Evolutionary conservation across 2,888 invertebrate genomes (phyloP).

Genomic region (Chloroclysta siterata): DNA sequence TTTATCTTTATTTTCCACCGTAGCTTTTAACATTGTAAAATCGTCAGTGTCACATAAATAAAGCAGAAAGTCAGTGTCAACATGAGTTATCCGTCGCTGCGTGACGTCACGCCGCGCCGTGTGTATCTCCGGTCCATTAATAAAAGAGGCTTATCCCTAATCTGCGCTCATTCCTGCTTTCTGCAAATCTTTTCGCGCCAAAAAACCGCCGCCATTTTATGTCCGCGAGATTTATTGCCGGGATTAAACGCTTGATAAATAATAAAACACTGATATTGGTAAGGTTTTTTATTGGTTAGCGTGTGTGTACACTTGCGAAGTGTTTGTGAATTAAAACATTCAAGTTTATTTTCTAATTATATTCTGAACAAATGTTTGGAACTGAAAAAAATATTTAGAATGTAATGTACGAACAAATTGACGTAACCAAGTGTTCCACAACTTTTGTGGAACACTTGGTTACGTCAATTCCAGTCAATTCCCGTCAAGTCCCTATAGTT

Average conservation of each 20-base stretch:
- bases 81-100: constrained; percentile 68
- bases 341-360: too few species aligned
- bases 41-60: constrained; percentile 24
- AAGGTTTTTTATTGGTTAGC: constrained; percentile 25
- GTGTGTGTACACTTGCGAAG: constrained; percentile 15
- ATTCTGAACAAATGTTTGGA: not conserved
- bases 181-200: constrained; percentile 81
- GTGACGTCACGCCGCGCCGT: constrained; percentile 47
- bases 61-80: constrained; percentile 50
- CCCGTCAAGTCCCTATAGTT: too few species aligned
- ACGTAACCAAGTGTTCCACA: too few species aligned
- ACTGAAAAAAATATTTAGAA: too few species aligned
- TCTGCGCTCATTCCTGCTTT: constrained; percentile 82
- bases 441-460: too few species aligned
- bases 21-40: not conserved
- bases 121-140: constrained; percentile 82
- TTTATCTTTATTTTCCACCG: not conserved
- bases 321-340: constrained; percentile 2
- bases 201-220: constrained; percentile 73
- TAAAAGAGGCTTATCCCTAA: constrained; percentile 82
- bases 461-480: too few species aligned
- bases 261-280: constrained; percentile 57
- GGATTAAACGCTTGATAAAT: constrained; percentile 66
- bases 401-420: too few species aligned
- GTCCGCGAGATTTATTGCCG: constrained; percentile 77